Evolutionary conservation across 2,888 invertebrate genomes (phyloP).

Genomic region (Pantelozetes paolii): DNA sequence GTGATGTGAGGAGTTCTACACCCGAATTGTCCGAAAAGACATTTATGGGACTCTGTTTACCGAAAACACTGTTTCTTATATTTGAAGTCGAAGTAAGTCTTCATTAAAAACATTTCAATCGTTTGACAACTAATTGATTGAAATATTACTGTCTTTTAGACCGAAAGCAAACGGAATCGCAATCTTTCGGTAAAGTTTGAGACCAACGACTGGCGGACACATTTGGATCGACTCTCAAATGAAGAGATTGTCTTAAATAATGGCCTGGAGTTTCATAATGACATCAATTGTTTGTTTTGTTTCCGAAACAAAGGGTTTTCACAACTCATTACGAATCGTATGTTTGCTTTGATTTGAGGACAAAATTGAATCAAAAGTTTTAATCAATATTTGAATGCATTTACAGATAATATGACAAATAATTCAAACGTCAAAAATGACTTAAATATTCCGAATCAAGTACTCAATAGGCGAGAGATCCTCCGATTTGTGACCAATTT

Average conservation of each 20-base stretch:
- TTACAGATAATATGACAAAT: constrained; percentile 14
- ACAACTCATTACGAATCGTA: background rate
- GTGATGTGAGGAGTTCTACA: constrained; percentile 37
- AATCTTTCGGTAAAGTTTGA: constrained; percentile 10
- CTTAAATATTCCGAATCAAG: constrained; percentile 41
- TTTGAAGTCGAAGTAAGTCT: constrained; percentile 40
- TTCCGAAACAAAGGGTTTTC: constrained; percentile 19
- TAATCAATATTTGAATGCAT: background rate
- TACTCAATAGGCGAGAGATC: constrained; percentile 60
- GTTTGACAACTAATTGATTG: background rate
- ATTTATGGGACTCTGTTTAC: constrained; percentile 42
- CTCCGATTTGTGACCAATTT: constrained; percentile 68
- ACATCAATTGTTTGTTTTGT: constrained; percentile 47
- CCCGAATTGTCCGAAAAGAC: background rate
- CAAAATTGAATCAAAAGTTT: background rate
- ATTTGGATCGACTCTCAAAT: constrained; percentile 36
- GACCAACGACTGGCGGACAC: constrained; percentile 30
- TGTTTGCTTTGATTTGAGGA: background rate
- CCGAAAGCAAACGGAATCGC: constrained; percentile 34
- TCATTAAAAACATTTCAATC: background rate
- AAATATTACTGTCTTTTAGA: background rate
- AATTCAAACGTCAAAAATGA: too few species aligned
- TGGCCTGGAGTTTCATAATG: constrained; percentile 47
- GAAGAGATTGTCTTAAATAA: constrained; percentile 39
- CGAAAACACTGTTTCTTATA: constrained; percentile 29